phyloP scores from a whole-genome alignment of 2,113 vertebrate species.

The Sigmodon hispidus region DNA sequence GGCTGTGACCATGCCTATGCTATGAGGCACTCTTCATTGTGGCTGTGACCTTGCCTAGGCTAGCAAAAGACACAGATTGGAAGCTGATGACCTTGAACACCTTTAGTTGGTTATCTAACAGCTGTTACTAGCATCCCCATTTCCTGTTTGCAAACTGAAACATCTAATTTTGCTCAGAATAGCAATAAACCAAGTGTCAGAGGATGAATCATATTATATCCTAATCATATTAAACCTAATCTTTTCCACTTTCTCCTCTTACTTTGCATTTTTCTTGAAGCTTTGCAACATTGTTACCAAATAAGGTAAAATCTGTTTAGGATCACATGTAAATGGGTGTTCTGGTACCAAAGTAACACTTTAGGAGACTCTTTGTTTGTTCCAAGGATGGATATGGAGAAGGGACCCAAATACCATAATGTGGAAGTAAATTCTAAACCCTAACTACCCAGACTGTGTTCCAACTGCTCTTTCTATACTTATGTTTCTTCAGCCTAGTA shows the following conservation, averaged over 20 bases:
- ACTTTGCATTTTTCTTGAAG: background rate
- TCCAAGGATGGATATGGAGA: background rate
- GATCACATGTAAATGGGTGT: background rate
- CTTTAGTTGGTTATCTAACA: background rate
- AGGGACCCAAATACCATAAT: background rate
- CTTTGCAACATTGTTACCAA: background rate
- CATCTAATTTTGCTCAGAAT: background rate
- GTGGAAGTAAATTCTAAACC: background rate
- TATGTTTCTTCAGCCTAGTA: background rate
- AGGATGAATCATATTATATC: background rate
- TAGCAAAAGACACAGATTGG: background rate
- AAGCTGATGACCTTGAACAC: background rate
- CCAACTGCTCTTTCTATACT: background rate
- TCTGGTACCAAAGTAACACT: background rate
- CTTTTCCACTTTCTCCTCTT: background rate
- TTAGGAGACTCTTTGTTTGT: background rate
- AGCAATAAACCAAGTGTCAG: background rate
- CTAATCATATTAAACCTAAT: background rate
- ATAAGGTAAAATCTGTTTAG: background rate
- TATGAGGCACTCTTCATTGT: too few relatives aligned
- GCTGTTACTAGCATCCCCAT: accelerated
- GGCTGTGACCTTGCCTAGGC: accelerated
- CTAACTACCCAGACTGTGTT: background rate
- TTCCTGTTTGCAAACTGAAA: background rate
- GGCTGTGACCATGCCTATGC: background rate